Evolutionary conservation across 2,113 vertebrate species (phyloP).

Genomic region (Stigmatopora argus): DNA sequence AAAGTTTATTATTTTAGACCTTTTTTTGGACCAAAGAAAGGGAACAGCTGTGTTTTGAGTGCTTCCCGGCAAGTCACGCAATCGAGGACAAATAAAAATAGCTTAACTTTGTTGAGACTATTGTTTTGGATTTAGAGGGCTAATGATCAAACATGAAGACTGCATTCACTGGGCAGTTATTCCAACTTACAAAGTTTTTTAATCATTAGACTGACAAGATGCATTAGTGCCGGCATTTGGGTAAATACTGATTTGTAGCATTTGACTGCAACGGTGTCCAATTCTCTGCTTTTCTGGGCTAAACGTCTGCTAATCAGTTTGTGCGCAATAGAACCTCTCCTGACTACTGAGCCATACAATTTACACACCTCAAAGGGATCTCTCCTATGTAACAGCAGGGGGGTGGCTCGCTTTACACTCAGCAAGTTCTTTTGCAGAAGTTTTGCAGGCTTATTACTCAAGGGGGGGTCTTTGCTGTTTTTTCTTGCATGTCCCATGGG

Average conservation of each 20-base stretch:
- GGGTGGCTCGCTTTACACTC: constrained; percentile 57
- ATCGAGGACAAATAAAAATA: constrained; percentile 67
- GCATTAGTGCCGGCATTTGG: constrained; percentile 47
- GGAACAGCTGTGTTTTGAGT: constrained; percentile 75
- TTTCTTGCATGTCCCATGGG: constrained; percentile 70
- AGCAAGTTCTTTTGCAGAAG: constrained; percentile 66
- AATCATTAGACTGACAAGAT: constrained; percentile 39
- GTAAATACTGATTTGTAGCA: constrained; percentile 30
- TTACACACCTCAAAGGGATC: constrained; percentile 69
- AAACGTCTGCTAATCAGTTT: constrained; percentile 64
- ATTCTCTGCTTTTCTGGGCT: constrained; percentile 50
- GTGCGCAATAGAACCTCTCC: constrained; percentile 47
- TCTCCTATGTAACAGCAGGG: constrained; percentile 67
- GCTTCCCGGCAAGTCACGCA: constrained; percentile 59
- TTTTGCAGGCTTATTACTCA: constrained; percentile 69
- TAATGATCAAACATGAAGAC: constrained; percentile 20
- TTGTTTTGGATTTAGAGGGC: constrained; percentile 31
- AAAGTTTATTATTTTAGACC: constrained; percentile 80
- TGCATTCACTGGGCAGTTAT: constrained; percentile 27
- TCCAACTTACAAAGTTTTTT: constrained; percentile 31
- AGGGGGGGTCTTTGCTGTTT: constrained; percentile 69
- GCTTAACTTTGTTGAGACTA: constrained; percentile 35
- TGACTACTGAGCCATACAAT: constrained; percentile 61
- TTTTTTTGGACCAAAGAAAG: constrained; percentile 66
- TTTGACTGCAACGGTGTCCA: constrained; percentile 63